A percentile compares a stretch with the other conserved stretches of the same genome.
phyloP scores from a whole-genome alignment of 1,140 invertebrate species.

The Drosophila pachea region DNA sequence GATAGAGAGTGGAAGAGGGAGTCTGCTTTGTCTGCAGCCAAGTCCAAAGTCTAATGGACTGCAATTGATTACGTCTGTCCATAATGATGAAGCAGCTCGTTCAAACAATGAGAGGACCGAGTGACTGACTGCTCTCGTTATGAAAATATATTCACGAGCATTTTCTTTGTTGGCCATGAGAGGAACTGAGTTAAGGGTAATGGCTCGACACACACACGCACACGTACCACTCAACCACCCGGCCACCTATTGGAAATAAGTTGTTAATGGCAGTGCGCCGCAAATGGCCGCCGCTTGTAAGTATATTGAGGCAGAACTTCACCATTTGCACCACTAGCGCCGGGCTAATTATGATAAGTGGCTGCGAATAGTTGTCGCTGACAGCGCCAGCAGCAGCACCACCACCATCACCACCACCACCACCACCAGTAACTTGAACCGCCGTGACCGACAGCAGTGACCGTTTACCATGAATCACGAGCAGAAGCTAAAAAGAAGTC shows the following conservation, averaged over 20 bases:
- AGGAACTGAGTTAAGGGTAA: constrained; percentile 20
- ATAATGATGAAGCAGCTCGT: constrained; percentile 49
- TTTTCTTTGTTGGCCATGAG: constrained; percentile 26
- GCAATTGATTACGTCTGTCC: constrained; percentile 63
- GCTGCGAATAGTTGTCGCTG: constrained; percentile 57
- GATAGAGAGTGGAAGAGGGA: background rate
- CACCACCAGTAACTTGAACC: too few species aligned
- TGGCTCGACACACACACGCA: background rate
- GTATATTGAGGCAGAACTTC: constrained; percentile 48
- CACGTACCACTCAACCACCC: background rate
- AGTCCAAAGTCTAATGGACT: constrained; percentile 57
- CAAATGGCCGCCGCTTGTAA: constrained; percentile 44
- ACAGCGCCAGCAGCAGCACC: constrained; percentile 34
- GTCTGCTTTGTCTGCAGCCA: constrained; percentile 33
- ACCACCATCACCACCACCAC: too few species aligned
- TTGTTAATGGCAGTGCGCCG: constrained; percentile 45
- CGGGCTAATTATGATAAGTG: constrained; percentile 64
- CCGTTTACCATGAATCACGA: constrained; percentile 15
- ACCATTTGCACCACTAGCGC: constrained; percentile 44
- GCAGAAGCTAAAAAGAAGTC: constrained; percentile 7
- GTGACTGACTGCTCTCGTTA: constrained; percentile 40
- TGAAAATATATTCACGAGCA: constrained; percentile 46
- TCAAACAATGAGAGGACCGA: constrained; percentile 41
- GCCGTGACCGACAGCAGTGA: constrained; percentile 24
- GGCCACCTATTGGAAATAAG: constrained; percentile 40